These are phyloP conservation scores for Clarias magur DNA, from an alignment of 2,113 vertebrate genomes.

Conservation along the genomic window DNA sequence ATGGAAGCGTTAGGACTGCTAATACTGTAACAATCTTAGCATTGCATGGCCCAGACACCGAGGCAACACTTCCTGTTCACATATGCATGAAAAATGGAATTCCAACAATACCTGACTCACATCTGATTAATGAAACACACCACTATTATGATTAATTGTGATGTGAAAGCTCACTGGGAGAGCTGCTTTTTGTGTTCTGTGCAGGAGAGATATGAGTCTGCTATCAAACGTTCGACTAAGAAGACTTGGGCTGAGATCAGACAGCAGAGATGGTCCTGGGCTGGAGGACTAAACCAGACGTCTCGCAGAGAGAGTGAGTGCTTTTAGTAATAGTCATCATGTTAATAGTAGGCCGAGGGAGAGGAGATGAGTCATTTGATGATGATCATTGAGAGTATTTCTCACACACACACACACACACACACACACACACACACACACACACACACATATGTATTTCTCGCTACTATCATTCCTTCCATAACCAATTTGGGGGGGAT, in stretches of 20 bases:
- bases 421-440: neutral
- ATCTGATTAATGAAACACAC: neutral
- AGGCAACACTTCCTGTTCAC: neutral
- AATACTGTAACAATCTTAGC: neutral
- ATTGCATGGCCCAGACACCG: neutral
- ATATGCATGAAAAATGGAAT: neutral
- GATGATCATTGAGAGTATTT: neutral
- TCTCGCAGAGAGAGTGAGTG: slow-evolving; percentile 91
- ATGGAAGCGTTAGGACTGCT: neutral
- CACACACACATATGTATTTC: neutral
- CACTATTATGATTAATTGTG: neutral
- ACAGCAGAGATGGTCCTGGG: slow-evolving; percentile 97
- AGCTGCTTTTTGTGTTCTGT: neutral
- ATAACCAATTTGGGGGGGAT: neutral
- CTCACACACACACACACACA: neutral
- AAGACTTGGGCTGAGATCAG: slow-evolving; percentile 98
- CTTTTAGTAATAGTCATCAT: neutral
- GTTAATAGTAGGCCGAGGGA: neutral
- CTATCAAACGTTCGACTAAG: slow-evolving; percentile 89
- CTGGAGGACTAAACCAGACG: slow-evolving; percentile 88
- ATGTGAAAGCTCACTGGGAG: neutral
- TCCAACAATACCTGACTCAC: neutral
- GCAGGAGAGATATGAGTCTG: slow-evolving; percentile 91
- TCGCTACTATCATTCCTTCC: neutral
- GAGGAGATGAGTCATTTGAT: too few species aligned